Conservation (phyloP, 2,113 vertebrate species). For the Glaucidium brasilianum region DNA sequence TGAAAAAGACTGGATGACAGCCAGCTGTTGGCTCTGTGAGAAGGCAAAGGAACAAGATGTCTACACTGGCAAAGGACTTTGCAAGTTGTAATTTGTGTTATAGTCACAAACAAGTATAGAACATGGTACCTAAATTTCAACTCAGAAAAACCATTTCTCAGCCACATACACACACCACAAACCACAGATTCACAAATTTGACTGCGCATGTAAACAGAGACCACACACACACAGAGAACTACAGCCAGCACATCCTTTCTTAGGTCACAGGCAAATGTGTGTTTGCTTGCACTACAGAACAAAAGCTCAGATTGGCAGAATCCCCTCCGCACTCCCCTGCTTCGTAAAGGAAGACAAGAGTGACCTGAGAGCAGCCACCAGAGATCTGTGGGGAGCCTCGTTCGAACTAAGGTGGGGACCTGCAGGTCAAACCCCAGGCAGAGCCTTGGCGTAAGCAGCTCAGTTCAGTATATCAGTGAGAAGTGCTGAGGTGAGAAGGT, state of each 20-base stretch:
- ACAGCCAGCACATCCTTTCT: not conserved
- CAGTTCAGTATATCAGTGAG: not conserved
- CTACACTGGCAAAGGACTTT: not conserved
- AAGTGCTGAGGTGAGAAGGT: not conserved
- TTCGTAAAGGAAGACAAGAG: not conserved
- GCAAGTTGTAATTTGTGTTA: not conserved
- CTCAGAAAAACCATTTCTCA: not conserved
- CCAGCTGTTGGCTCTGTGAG: not conserved
- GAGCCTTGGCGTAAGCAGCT: not conserved
- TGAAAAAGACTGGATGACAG: not conserved
- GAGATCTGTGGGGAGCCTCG: not conserved
- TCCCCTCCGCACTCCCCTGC: not conserved
- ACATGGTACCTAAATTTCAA: not conserved
- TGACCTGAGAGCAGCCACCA: not conserved
- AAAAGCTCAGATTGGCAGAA: not conserved
- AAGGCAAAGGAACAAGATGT: not conserved
- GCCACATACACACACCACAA: not conserved
- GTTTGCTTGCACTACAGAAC: not conserved
- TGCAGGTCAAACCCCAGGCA: not conserved
- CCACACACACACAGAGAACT: not conserved
- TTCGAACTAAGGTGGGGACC: fast-evolving
- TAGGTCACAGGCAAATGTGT: fast-evolving
- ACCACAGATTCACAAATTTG: not conserved
- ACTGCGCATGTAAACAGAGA: fast-evolving
- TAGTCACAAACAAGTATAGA: not conserved